Conservation (phyloP, 2,888 invertebrate species). For the Salticus scenicus region DNA sequence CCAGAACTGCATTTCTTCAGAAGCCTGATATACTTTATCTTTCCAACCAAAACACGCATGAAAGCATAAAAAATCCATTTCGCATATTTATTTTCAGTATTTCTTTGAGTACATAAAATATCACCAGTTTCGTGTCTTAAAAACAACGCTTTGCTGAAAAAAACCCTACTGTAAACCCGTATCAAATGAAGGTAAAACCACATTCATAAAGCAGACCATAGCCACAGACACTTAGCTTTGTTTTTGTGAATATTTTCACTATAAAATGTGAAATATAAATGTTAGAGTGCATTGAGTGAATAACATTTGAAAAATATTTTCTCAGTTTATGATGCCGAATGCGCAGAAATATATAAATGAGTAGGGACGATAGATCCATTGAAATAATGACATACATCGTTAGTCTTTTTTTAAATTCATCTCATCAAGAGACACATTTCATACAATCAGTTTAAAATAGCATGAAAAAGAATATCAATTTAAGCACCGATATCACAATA, state of each 20-base stretch:
- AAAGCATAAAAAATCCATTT: slow-evolving; percentile 9
- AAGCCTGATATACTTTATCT: neutral
- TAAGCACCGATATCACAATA: slow-evolving; percentile 17
- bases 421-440: slow-evolving; percentile 2
- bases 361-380: neutral
- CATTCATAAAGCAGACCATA: neutral
- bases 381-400: slow-evolving; percentile 3
- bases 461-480: slow-evolving; percentile 5
- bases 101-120: slow-evolving; percentile 2
- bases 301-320: neutral
- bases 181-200: neutral
- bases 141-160: neutral
- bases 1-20: neutral
- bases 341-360: neutral
- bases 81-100: neutral
- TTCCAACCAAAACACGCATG: neutral
- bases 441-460: slow-evolving; percentile 12
- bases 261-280: neutral
- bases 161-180: neutral
- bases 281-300: neutral
- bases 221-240: neutral
- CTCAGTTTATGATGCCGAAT: neutral
- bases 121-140: neutral
- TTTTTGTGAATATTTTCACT: neutral
- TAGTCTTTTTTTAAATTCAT: neutral